These are phyloP conservation scores for Hycleus phaleratus DNA, from an alignment of 1,140 invertebrate species.

Conservation along the genomic window DNA sequence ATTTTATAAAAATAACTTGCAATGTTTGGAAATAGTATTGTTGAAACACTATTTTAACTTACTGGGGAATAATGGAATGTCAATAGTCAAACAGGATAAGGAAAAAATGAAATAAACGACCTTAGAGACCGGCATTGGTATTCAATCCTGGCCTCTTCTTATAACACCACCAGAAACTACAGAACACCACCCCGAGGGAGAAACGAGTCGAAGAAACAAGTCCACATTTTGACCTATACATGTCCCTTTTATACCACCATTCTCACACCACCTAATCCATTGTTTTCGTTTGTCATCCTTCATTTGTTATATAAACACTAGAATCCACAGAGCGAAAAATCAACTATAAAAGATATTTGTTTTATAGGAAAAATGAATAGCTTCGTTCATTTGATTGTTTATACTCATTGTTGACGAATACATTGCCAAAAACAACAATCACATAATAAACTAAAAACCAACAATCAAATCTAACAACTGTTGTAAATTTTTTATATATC, in stretches of 20 bases:
- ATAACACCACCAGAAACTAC: slow-evolving; percentile 9
- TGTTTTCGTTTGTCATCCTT: slow-evolving; percentile 14
- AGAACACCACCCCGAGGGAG: slow-evolving; percentile 11
- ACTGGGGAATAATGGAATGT: slow-evolving; percentile 21
- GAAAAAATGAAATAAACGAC: slow-evolving; percentile 26
- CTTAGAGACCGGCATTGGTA: slow-evolving; percentile 22
- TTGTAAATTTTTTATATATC: not conserved
- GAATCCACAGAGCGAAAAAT: slow-evolving; percentile 13
- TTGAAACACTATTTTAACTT: not conserved
- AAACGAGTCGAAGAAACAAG: slow-evolving; percentile 18
- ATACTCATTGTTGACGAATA: too few species aligned
- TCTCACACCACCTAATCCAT: not conserved
- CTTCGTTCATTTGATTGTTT: too few species aligned
- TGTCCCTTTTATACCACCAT: not conserved
- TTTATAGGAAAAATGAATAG: too few species aligned
- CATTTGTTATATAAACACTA: slow-evolving; percentile 12
- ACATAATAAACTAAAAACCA: too few species aligned
- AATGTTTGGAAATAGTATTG: too few species aligned
- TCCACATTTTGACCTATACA: slow-evolving; percentile 11
- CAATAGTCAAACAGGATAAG: slow-evolving; percentile 18
- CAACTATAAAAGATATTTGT: slow-evolving; percentile 8
- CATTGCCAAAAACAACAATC: too few species aligned
- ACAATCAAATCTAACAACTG: too few species aligned
- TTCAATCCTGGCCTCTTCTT: slow-evolving; percentile 18
- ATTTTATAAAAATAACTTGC: too few species aligned